A percentile compares a stretch with the other conserved stretches of the same genome.
Conservation (phyloP, 1,140 invertebrate species). For the Pararge aegeria region DNA sequence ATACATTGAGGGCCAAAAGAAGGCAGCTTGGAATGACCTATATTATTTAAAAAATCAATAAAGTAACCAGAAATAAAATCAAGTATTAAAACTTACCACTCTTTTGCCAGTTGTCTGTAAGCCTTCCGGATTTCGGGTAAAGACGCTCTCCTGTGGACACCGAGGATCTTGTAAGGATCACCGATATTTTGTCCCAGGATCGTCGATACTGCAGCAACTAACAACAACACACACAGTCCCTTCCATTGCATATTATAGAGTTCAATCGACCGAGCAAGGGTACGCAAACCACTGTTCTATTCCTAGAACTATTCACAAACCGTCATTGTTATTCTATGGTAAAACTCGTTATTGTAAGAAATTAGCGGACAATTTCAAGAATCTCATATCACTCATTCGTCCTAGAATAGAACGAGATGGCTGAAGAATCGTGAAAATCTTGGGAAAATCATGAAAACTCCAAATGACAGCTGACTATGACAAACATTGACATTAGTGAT, state of each 20-base stretch:
- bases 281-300: slow-evolving; percentile 45
- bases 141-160: slow-evolving; percentile 86
- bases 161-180: slow-evolving; percentile 93
- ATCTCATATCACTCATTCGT: slow-evolving; percentile 63
- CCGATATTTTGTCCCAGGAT: slow-evolving; percentile 80
- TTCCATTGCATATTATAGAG: slow-evolving; percentile 71
- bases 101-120: slow-evolving; percentile 93
- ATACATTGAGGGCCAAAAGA: neutral
- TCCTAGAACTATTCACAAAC: slow-evolving; percentile 49
- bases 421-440: slow-evolving; percentile 52
- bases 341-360: slow-evolving; percentile 44
- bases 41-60: slow-evolving; percentile 11
- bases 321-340: slow-evolving; percentile 32
- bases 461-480: neutral
- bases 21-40: slow-evolving; percentile 2
- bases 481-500: neutral
- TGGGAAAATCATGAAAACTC: slow-evolving; percentile 40
- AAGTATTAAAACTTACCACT: slow-evolving; percentile 84
- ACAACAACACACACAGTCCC: slow-evolving; percentile 55
- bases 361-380: slow-evolving; percentile 43
- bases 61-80: neutral
- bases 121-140: slow-evolving; percentile 92
- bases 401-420: slow-evolving; percentile 67
- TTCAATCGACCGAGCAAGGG: slow-evolving; percentile 29
- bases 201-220: slow-evolving; percentile 46